Evolutionary conservation across 2,113 vertebrate species (phyloP).

Genomic region (Vulpes vulpes): DNA sequence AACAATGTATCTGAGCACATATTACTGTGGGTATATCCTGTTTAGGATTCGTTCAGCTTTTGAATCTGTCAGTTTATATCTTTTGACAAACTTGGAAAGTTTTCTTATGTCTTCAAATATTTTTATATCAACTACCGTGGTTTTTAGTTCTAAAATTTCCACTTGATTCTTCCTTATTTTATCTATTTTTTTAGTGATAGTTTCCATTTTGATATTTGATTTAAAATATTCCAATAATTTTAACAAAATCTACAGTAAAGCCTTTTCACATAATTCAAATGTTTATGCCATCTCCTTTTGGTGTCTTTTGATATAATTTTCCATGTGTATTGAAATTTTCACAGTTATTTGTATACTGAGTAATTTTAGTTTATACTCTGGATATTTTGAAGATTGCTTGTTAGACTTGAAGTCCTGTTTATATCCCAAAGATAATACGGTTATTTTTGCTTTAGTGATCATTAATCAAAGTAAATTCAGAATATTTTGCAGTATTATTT

Average conservation of each 20-base stretch:
- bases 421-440: neutral
- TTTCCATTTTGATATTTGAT: neutral
- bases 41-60: neutral
- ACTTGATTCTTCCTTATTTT: neutral
- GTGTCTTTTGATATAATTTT: neutral
- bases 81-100: neutral
- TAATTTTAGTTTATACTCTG: neutral
- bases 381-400: neutral
- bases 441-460: neutral
- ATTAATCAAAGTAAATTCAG: neutral
- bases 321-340: neutral
- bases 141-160: neutral
- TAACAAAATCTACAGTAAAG: neutral
- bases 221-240: neutral
- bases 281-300: neutral
- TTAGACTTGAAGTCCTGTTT: neutral
- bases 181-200: neutral
- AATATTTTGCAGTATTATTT: neutral
- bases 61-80: neutral
- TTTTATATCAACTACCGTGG: neutral
- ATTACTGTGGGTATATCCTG: neutral
- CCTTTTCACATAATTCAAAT: neutral
- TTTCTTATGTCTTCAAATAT: neutral
- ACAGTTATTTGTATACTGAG: neutral
- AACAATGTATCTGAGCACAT: neutral